These are phyloP conservation scores for Sander vitreus DNA, from an alignment of 2,113 vertebrate species.

Conservation along the genomic window DNA sequence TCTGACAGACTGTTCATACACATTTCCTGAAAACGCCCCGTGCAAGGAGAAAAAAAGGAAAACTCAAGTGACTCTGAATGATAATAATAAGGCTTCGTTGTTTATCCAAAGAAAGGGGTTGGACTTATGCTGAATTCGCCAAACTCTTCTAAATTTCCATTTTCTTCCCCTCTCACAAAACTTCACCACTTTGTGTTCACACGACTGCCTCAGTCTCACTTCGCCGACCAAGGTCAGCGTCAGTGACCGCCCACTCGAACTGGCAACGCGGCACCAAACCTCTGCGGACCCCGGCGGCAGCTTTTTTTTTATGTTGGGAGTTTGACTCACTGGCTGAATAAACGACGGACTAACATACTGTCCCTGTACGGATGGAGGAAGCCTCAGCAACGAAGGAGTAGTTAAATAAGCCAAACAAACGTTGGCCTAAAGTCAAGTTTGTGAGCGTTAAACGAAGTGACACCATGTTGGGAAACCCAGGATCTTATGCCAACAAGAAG, in stretches of 20 bases:
- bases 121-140: slow-evolving; percentile 23
- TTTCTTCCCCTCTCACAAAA: slow-evolving; percentile 13
- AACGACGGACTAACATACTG: background rate
- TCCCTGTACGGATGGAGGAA: background rate
- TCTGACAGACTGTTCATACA: slow-evolving; percentile 27
- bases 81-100: slow-evolving; percentile 48
- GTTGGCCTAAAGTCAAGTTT: background rate
- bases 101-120: slow-evolving; percentile 57
- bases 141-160: slow-evolving; percentile 29
- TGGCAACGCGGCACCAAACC: slow-evolving; percentile 38
- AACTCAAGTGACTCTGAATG: slow-evolving; percentile 44
- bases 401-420: background rate
- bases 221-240: slow-evolving; percentile 55
- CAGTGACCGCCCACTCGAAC: slow-evolving; percentile 40
- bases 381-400: background rate
- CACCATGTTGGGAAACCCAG: slow-evolving; percentile 79
- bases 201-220: background rate
- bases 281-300: background rate
- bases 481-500: slow-evolving; percentile 84
- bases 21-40: slow-evolving; percentile 82
- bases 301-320: background rate
- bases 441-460: slow-evolving; percentile 14
- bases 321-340: background rate
- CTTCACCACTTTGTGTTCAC: background rate
- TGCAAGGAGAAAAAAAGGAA: slow-evolving; percentile 1